Conservation (phyloP, 2,797 vertebrate species). For the Simalia tracyae region DNA sequence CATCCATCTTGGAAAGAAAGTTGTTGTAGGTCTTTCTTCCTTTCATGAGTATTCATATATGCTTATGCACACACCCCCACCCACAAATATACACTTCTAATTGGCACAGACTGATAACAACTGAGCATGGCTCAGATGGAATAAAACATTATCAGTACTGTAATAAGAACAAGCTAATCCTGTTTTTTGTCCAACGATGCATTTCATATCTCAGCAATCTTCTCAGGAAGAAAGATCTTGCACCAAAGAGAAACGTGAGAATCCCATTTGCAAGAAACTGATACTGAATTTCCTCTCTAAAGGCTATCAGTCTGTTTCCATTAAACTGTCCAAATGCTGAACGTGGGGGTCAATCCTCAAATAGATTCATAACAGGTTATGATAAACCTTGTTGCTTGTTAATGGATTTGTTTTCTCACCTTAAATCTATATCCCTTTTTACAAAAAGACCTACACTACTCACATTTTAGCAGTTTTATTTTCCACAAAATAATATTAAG, state of each 20-base stretch:
- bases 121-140: slow-evolving; percentile 10
- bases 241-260: slow-evolving; percentile 45
- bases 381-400: slow-evolving; percentile 36
- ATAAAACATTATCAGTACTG: slow-evolving; percentile 8
- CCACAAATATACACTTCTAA: background rate
- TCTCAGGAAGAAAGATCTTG: slow-evolving; percentile 22
- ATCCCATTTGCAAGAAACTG: slow-evolving; percentile 47
- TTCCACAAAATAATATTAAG: slow-evolving; percentile 13
- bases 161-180: slow-evolving; percentile 30
- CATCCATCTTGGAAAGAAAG: background rate
- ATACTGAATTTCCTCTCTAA: slow-evolving; percentile 27
- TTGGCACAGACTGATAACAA: slow-evolving; percentile 7
- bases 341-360: slow-evolving; percentile 38
- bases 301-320: slow-evolving; percentile 36
- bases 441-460: background rate
- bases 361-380: slow-evolving; percentile 28
- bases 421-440: slow-evolving; percentile 9
- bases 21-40: background rate
- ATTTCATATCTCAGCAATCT: slow-evolving; percentile 57
- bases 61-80: background rate
- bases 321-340: slow-evolving; percentile 43
- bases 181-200: slow-evolving; percentile 23
- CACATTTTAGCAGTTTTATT: slow-evolving; percentile 38
- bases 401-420: slow-evolving; percentile 49
- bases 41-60: background rate